Base-by-base conservation (phyloP, 2,113 vertebrate genomes). In the Glareola pratincola region DNA sequence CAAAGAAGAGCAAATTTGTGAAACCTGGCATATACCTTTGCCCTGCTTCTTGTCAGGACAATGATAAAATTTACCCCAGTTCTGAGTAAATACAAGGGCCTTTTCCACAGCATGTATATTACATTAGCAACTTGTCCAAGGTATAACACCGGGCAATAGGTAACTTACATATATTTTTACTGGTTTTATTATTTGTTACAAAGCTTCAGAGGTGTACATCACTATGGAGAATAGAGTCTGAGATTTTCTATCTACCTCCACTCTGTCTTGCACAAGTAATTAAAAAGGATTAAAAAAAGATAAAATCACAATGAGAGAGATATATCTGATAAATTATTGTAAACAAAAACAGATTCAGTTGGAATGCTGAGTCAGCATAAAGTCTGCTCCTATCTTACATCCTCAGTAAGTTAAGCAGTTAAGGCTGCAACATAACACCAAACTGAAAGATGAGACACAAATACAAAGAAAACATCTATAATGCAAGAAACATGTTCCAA, bases 31-130 rank as follows among this genome's bases (percentile, higher is more conserved):
- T 8, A 45, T 23, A 56, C 22, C 27, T 86, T 53, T 57, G 32
- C 39, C 9, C 41, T 60, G 51, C 24, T 59, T 48, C 48, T 51
- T 57, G 16, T 39, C 37, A 14, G 43, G 48, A 47, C 64, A 82
- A 14, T 26, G 30, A 57, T 10, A 67, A 78, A 63, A 54, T 26
- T 53, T 14, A 73, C 37, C 39, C 64, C 15, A 0, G 9, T 27
- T 53, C 43, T 57, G 27, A 32, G 13, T 43, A 57, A 88, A 50
- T 8, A 15, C 24, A 45, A 62, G 32, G 32, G 51, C 45, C 43
- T 48, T n/a, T 75, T 80, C 32, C 20, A 34, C 27, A n/a, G n/a
- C 1, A 0, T 13, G 0, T 24, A 16, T 14, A 32, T 68, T 43
- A 30, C 10, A 17, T 21, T 53, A 82, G 19, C 20, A 77, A 50